phyloP scores from a whole-genome alignment of 2,113 vertebrate species.

The Alosa alosa region DNA sequence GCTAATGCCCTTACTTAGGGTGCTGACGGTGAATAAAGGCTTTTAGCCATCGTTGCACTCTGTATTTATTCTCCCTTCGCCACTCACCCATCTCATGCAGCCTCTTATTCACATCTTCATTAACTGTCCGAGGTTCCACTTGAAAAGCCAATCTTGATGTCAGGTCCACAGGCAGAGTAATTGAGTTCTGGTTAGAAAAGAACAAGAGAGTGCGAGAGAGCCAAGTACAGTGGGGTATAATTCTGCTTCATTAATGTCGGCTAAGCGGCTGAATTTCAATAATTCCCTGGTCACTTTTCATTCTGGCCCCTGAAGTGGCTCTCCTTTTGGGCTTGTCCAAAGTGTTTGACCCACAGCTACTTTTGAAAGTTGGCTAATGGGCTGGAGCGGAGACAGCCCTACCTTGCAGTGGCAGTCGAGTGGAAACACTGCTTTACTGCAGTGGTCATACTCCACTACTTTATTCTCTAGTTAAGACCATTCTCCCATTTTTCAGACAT shows the following conservation, averaged over 20 bases:
- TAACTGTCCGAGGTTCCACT: constrained; percentile 31
- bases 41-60: constrained; percentile 19
- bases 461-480: background rate
- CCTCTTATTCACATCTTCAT: constrained; percentile 32
- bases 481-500: background rate
- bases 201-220: background rate
- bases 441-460: too few species aligned
- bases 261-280: background rate
- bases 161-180: constrained; percentile 33
- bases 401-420: background rate
- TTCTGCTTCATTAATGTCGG: constrained; percentile 32
- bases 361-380: background rate
- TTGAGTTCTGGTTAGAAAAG: constrained; percentile 26
- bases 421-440: background rate
- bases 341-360: background rate
- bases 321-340: background rate
- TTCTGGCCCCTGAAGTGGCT: background rate
- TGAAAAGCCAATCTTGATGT: constrained; percentile 42
- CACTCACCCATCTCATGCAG: constrained; percentile 28
- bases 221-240: background rate
- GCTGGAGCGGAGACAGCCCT: background rate
- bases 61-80: constrained; percentile 33
- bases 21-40: constrained; percentile 11
- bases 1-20: background rate
- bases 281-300: background rate